These are phyloP conservation scores for Apamea anceps DNA, from an alignment of 2,888 invertebrate genomes.

Conservation along the genomic window DNA sequence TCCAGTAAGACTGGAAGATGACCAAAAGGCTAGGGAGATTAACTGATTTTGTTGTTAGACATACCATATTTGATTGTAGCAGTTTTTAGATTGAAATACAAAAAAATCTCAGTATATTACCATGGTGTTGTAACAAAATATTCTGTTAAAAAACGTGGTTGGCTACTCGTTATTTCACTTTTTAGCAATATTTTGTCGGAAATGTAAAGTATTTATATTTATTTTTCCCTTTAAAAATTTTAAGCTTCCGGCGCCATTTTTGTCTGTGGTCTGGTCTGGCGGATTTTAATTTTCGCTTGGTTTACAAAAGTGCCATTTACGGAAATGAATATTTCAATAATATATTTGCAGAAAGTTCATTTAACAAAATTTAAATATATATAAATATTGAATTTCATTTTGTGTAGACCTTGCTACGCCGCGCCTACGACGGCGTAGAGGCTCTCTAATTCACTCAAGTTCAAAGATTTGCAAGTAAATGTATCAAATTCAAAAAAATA, in stretches of 20 bases:
- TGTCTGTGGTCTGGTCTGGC: neutral
- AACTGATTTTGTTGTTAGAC: neutral
- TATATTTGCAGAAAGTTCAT: neutral
- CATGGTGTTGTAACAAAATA: neutral
- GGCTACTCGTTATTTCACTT: neutral
- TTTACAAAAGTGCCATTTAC: neutral
- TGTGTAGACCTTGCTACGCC: slow-evolving; percentile 12
- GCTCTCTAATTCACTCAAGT: neutral
- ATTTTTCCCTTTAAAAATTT: neutral
- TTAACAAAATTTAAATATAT: neutral
- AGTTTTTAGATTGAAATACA: neutral
- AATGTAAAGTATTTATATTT: neutral
- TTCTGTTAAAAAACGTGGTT: neutral
- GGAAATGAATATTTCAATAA: neutral
- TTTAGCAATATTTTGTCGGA: neutral
- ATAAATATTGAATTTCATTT: neutral
- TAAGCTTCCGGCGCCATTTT: neutral
- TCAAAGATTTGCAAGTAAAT: neutral
- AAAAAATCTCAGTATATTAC: neutral
- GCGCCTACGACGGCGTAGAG: slow-evolving; percentile 7
- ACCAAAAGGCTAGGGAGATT: neutral
- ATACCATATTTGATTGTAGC: neutral
- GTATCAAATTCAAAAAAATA: neutral
- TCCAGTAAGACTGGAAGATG: neutral
- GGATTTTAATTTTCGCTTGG: neutral